Base-by-base conservation (phyloP, 1,140 invertebrate genomes). In the Hormaphis cornu region DNA sequence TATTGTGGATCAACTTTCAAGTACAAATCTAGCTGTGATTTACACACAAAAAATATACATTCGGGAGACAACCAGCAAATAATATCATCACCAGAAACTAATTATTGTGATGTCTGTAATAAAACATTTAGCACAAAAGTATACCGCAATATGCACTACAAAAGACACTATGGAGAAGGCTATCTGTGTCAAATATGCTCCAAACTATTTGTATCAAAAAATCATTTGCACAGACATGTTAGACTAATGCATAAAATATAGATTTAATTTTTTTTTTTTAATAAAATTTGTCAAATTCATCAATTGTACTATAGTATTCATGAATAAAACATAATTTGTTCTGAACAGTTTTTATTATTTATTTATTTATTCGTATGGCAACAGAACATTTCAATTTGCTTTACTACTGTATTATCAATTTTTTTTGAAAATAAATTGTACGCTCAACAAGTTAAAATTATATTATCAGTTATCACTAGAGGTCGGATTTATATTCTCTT, bases 1-100 rank as follows among this genome's bases (percentile, higher is more conserved):
- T 79, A 83, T 22, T 88, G 86, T 73, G 81, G 81, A 0, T 85
- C 86, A 72, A 82, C 84, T 2, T 89, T 89, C 71, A 71, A 71
- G n/a, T 71, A 46, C n/a, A 63, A 66, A 35, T 66, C 61, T 35
- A 42, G 50, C 24, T 66, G 61, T 35, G 61, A 66, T n/a, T 50
- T 44, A 0, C 61, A 66, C 7, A 66, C 22, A 48, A 66, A 66
- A 16, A 66, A 66, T 48, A 66, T 66, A 18, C 61, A 66, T 50
- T 20, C 61, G 20, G 44, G 44, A 20, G 30, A 66, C 20, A 18
- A 12, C n/a, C 5, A 66, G 1, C 12, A 35, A 33, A 14, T 20
- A 48, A 1, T 9, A n/a, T n/a, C n/a, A 20, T 20, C 28, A 35
- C 61, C 26, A 8, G 44, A 50, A 48, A 66, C 33, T 33, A 50